Conservation (phyloP, 1,140 invertebrate species). For the Cherax destructor region DNA sequence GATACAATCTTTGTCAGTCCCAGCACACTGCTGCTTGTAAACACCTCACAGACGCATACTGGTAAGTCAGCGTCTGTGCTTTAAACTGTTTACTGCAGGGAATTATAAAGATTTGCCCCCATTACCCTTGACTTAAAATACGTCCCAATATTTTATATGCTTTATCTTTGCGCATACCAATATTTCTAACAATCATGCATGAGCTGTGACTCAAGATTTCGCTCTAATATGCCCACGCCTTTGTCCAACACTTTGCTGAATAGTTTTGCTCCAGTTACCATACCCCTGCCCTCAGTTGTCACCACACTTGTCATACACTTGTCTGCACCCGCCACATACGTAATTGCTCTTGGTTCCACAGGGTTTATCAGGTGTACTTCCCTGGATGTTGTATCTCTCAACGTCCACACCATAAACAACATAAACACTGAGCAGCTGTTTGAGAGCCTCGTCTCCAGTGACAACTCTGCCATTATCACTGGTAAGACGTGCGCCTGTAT, state of each 20-base stretch:
- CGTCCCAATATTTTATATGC: no score
- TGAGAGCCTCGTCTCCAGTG: not conserved
- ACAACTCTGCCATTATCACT: not conserved
- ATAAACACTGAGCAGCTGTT: not conserved
- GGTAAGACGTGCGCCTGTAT: not conserved
- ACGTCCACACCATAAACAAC: conserved; percentile 1
- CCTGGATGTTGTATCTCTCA: not conserved
- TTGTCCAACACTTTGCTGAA: no score
- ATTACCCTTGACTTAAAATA: no score
- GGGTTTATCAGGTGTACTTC: not conserved
- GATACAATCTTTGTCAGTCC: not conserved
- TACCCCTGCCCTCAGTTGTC: no score
- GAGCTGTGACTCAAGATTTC: no score
- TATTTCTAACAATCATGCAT: no score
- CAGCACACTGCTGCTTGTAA: not conserved
- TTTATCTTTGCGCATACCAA: no score
- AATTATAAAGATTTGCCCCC: no score
- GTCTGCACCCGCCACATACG: not conserved
- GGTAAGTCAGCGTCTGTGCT: not conserved
- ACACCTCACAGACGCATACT: not conserved
- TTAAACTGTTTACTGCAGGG: no score
- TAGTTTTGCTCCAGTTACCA: no score
- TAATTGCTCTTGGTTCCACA: not conserved
- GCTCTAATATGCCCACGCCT: no score
- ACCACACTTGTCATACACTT: no score